Evolutionary conservation across 64 coral and sea anemone species (phyloP).

Genomic region (Astreopora myriophthalma): DNA sequence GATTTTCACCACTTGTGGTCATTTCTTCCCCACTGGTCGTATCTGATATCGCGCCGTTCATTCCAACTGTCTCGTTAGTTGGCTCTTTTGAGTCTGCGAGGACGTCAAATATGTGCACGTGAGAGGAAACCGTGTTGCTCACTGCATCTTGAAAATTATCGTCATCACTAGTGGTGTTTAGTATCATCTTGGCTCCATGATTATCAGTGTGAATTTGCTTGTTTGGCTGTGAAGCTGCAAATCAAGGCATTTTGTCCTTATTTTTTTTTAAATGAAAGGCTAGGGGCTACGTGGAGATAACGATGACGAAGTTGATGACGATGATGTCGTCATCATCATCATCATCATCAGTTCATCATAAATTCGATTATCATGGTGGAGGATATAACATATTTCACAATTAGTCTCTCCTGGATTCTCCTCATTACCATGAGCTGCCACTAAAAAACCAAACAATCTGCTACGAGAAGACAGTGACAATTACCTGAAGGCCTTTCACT

Average conservation of each 20-base stretch:
- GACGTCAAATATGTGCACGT: neutral
- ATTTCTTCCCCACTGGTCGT: neutral
- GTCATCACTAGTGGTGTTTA: neutral
- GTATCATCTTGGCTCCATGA: neutral
- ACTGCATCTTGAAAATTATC: neutral
- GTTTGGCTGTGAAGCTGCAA: neutral
- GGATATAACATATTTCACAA: no score
- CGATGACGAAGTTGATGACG: no score
- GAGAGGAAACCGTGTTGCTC: neutral
- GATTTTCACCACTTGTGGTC: neutral
- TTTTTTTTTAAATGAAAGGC: neutral
- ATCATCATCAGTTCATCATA: no score
- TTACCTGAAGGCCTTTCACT: no score
- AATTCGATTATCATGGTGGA: no score
- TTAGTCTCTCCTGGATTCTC: no score
- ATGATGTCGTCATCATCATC: no score
- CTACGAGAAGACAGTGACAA: no score
- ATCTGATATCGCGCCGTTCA: neutral
- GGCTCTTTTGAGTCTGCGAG: neutral
- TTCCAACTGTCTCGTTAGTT: neutral
- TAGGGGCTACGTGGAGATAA: no score
- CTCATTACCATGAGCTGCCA: no score
- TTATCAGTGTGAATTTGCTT: neutral
- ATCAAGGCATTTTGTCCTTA: neutral
- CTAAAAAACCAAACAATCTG: no score